Conservation (phyloP, 2,797 vertebrate genomes). For the Galagoides demidoff region DNA sequence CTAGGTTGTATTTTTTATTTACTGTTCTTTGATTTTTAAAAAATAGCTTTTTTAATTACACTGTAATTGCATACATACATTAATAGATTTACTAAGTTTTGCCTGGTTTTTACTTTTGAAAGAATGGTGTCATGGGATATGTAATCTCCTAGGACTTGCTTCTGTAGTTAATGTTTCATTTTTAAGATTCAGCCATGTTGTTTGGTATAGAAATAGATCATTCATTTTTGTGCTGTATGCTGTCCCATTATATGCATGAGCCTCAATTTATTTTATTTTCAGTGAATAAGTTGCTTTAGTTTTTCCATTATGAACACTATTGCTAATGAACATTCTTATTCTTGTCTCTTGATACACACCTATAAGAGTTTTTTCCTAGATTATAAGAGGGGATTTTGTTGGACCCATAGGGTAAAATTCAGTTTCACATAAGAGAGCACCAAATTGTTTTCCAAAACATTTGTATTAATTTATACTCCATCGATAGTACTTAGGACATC, state of each 20-base stretch:
- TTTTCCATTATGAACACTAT: conserved; percentile 25
- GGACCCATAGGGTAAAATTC: not conserved
- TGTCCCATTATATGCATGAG: not conserved
- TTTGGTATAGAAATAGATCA: not conserved
- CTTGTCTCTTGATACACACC: not conserved
- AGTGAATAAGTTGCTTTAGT: not conserved
- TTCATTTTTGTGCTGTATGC: not conserved
- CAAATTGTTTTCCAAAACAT: not conserved
- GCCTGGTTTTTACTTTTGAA: conserved; percentile 12
- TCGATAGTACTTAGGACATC: not conserved
- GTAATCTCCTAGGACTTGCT: not conserved
- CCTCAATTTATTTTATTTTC: not conserved
- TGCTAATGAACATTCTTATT: conserved; percentile 10
- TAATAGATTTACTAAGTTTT: conserved; percentile 26
- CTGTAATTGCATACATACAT: not conserved
- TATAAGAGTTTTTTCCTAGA: conserved; percentile 1
- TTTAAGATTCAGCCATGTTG: conserved; percentile 1
- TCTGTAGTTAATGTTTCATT: conserved; percentile 8
- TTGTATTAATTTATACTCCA: not conserved
- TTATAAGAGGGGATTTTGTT: not conserved
- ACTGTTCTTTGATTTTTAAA: not conserved
- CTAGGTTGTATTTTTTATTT: not conserved
- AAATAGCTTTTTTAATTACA: not conserved
- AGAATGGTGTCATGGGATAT: not conserved
- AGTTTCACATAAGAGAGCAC: not conserved